Evolutionary conservation across 2,797 vertebrate species (phyloP), one percentile per base, ranked within the genome.

Genomic region (Poecilia velifera): DNA sequence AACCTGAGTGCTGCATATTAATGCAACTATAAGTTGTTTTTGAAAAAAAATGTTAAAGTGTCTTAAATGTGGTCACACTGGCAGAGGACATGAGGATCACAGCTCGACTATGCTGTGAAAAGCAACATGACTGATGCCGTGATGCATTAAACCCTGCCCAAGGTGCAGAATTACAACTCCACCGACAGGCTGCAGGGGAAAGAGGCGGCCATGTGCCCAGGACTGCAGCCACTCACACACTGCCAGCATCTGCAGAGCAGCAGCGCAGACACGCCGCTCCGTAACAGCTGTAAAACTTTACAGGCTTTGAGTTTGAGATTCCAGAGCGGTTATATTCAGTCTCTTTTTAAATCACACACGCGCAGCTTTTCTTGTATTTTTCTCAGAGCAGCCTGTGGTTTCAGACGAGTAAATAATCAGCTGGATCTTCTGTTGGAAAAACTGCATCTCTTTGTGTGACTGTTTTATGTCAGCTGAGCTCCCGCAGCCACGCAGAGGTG

Each of bases 401-500:
- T 75, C 45, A 62, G 84, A 87, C 6, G 66, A 46, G 41, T 34
- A 53, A 74, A 72, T 39, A 46, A 49, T 72, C 57, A 70, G 74
- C 51, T 66, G 39, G 14, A 31, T 74, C 80, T 76, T 84, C 76
- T 46, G 82, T 82, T 78, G 47, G 6, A 71, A 71, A 82, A 90
- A 72, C 16, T 0, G 2, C 5, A 77, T 79, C 76, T 87, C 72
- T 83, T 25, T 1, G 39, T 20, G 6, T 53, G 66, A 72, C 78
- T 84, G 82, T 79, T 85, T 82, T 25, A 80, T 55, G 80, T 86
- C 88, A 84, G 66, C 83, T 3, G 70, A 89, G 84, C 86, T 86
- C 77, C 77, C 74, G 84, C 84, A 78, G 87, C 93, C 93, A 92
- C 92, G 88, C 85, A 91, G 93, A 92, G 94, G 92, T 93, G 91